Conservation (phyloP, 2,113 vertebrate species). For the Alethe diademata region DNA sequence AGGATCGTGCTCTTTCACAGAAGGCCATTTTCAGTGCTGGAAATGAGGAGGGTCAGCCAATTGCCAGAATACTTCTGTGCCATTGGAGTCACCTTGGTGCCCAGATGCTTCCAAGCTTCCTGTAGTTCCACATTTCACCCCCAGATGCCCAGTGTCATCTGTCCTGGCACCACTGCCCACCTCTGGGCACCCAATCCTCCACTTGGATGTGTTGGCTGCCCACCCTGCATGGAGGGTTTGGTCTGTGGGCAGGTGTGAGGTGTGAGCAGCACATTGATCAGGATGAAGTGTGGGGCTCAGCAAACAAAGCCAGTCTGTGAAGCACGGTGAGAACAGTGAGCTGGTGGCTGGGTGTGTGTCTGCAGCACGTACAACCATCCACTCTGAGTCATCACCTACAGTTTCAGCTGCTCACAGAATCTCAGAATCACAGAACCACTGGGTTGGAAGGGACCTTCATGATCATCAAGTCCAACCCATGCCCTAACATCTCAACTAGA, state of each 20-base stretch:
- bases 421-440: too few relatives aligned
- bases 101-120: rapidly evolving
- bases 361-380: rapidly evolving
- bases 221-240: neutral
- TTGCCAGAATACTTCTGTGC: neutral
- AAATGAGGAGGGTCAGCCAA: neutral
- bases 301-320: neutral
- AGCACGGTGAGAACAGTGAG: neutral
- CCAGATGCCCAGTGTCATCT: neutral
- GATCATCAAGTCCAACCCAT: too few relatives aligned
- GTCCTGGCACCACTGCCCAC: rapidly evolving
- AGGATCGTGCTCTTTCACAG: neutral
- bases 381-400: neutral
- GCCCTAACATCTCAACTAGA: too few relatives aligned
- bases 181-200: neutral
- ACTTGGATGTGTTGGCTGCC: rapidly evolving
- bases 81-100: rapidly evolving
- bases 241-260: neutral
- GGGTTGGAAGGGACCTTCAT: too few relatives aligned
- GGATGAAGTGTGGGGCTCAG: neutral
- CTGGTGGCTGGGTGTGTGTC: rapidly evolving
- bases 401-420: neutral
- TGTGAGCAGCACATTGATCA: neutral
- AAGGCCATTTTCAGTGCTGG: neutral
- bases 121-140: rapidly evolving